These are phyloP conservation scores for Brachypterus glaber DNA, from an alignment of 2,888 invertebrate genomes.

Conservation along the genomic window DNA sequence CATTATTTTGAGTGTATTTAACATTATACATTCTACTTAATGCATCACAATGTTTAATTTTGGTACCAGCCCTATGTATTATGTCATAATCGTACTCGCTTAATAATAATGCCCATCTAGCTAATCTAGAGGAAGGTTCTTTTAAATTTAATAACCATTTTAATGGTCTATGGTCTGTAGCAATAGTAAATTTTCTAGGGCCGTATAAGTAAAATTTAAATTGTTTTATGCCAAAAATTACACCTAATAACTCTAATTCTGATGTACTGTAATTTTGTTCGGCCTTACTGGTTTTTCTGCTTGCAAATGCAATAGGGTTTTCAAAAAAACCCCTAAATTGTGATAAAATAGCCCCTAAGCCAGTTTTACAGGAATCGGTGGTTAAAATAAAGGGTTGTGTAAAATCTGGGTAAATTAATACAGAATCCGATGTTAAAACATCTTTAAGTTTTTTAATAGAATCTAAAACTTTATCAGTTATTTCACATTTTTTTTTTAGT, in stretches of 20 bases:
- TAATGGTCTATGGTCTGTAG: slow-evolving; percentile 7
- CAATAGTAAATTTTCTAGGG: slow-evolving; percentile 9
- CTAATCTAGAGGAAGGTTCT: slow-evolving; percentile 6
- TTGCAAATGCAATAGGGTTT: neutral
- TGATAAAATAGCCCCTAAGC: neutral
- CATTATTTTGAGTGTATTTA: neutral
- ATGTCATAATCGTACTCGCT: slow-evolving; percentile 12
- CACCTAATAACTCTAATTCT: slow-evolving; percentile 3
- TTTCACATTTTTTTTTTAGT: neutral
- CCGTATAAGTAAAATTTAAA: slow-evolving; percentile 4
- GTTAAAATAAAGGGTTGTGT: neutral
- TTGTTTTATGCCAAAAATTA: slow-evolving; percentile 3
- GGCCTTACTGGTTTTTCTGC: neutral
- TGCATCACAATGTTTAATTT: neutral
- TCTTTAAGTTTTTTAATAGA: slow-evolving; percentile 4
- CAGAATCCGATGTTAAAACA: neutral
- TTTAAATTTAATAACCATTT: slow-evolving; percentile 9
- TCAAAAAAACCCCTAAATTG: neutral
- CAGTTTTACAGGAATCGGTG: neutral
- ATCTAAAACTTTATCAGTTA: slow-evolving; percentile 7
- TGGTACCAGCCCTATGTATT: slow-evolving; percentile 2
- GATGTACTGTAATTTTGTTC: neutral
- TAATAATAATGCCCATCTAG: slow-evolving; percentile 7
- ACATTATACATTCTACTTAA: neutral
- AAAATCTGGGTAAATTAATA: neutral